Evolutionary conservation across 2,797 vertebrate species (phyloP), one percentile per base, ranked within the genome.

Genomic region (Enteromius afrohamiltoni): DNA sequence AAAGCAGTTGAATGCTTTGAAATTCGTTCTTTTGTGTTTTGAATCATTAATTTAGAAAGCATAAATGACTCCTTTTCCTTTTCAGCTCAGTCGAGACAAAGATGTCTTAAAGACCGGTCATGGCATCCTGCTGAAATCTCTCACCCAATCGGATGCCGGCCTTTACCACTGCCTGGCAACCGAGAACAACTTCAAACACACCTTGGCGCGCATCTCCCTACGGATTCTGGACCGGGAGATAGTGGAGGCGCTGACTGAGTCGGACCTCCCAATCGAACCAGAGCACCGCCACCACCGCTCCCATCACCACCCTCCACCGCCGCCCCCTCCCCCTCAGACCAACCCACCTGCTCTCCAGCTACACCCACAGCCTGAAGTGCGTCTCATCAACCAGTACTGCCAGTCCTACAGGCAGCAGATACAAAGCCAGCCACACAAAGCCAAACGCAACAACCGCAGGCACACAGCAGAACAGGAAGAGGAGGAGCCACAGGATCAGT

Each of bases 121-220:
- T 21, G 91, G 91, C 34, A 89, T 92, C 76, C 90, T 92, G 75
- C 88, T 92, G 58, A 92, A 92, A 82, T 89, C 85, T 7, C 85
- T 92, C 67, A 85, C 53, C 73, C 87, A 88, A 19, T 86, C 85
- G 3, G 91, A 92, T 34, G 86, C 82, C 5, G 91, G 91, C 0
- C 69, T 91, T 40, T 92, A 92, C 87, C 90, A 91, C 70, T 92
- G 91, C 82, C 74, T 89, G 67, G 89, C 90, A 85, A 92, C 91
- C 0, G 91, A 92, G 80, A 92, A 92, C 89, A 92, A 91, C 86
- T 92, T 90, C 83, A 91, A 92, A 60, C 91, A 91, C 88, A 91
- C 89, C 0, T 71, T 92, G 78, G 87, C 90, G 0, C 90, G 89
- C 17, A 89, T 92, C 69, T 83, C 83, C 11, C 89, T 92, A 47